These are phyloP conservation scores for Agelaius tricolor DNA, from an alignment of 2,113 vertebrate species.

Conservation along the genomic window DNA sequence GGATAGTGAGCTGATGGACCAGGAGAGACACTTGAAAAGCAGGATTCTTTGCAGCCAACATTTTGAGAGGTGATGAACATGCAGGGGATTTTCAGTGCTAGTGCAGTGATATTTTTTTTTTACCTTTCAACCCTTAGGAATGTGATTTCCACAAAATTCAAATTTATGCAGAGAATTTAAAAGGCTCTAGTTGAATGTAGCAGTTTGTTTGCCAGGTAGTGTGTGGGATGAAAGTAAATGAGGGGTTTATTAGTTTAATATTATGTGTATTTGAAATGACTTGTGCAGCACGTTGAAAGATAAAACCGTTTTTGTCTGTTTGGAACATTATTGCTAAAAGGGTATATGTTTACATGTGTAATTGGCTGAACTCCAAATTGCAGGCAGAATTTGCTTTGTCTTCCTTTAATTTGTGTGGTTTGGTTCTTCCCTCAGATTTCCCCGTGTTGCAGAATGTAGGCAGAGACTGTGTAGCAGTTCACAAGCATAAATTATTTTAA, in stretches of 20 bases:
- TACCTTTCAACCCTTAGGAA: neutral
- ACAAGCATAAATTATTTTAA: neutral
- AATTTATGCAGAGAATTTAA: neutral
- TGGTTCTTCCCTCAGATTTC: conserved; percentile 10
- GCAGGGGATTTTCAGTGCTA: neutral
- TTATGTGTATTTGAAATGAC: neutral
- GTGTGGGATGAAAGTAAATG: neutral
- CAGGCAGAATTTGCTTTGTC: neutral
- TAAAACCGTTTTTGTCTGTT: conserved; percentile 31
- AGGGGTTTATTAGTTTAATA: neutral
- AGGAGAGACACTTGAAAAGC: neutral
- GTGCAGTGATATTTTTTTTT: neutral
- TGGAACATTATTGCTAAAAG: conserved; percentile 57
- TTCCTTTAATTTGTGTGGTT: neutral
- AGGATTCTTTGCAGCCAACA: neutral
- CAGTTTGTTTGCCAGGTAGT: neutral
- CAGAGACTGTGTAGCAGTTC: neutral
- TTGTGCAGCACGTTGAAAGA: neutral
- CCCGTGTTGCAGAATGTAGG: neutral
- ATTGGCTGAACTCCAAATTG: conserved; percentile 26
- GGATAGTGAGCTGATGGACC: neutral
- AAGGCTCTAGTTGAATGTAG: neutral
- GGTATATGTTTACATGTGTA: neutral
- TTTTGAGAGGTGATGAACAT: neutral
- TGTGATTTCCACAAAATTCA: neutral